Conservation (phyloP, 2,797 vertebrate species). For the Pipistrellus nathusii region DNA sequence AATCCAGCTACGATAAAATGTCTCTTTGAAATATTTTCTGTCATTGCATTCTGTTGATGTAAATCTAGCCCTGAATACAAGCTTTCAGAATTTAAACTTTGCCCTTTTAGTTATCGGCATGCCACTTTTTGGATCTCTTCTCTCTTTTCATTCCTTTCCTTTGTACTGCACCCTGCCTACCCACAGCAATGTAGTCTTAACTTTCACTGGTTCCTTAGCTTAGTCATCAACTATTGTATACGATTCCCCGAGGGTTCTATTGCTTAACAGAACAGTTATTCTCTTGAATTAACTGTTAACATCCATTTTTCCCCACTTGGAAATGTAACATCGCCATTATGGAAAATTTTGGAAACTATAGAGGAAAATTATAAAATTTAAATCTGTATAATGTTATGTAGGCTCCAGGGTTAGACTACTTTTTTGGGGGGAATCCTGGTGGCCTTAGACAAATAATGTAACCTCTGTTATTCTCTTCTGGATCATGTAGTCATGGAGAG, state of each 20-base stretch:
- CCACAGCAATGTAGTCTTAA: neutral
- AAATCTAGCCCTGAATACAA: neutral
- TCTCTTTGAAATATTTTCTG: constrained; percentile 16
- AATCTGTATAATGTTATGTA: neutral
- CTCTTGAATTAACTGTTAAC: neutral
- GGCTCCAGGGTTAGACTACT: neutral
- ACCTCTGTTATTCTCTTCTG: neutral
- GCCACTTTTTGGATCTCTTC: neutral
- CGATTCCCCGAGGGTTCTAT: neutral
- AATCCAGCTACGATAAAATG: neutral
- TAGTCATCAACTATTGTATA: neutral
- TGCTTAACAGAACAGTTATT: neutral
- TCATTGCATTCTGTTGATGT: neutral
- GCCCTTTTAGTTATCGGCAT: neutral
- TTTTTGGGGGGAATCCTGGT: neutral
- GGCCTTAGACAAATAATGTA: neutral
- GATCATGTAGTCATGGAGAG: neutral
- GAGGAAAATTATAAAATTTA: neutral
- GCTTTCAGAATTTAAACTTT: neutral
- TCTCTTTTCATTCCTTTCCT: neutral
- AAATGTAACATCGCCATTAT: neutral
- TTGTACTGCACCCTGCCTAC: neutral
- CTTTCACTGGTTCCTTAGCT: neutral
- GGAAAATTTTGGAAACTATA: neutral
- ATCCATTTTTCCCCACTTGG: neutral